Base-by-base conservation (phyloP, 1,140 invertebrate genomes). In the Globodera ellingtonae region DNA sequence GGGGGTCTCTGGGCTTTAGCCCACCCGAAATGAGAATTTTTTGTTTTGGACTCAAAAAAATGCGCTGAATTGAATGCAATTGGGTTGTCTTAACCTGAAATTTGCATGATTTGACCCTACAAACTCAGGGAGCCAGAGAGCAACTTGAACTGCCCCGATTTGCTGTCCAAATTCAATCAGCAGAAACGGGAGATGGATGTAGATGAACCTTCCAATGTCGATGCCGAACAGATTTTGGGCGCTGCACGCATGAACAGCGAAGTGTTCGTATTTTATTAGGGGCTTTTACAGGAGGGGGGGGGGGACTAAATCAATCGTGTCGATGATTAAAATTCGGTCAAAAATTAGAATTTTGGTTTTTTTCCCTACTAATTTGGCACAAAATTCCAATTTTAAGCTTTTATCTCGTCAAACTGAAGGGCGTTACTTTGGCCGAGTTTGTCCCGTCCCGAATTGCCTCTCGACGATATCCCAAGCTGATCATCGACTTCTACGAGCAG, bases 401-500 rank as follows among this genome's bases (percentile, higher is more conserved):
- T n/a, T 76, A 76, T 9, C n/a, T 21, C 2, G 75, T 76, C 52
- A 56, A 76, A 47, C 21, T 59, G 62, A 48, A 50, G 44, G 75
- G 75, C 9, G 3, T 44, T 24, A 44, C 62, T 7, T 21, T 67
- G n/a, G 72, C 79, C 0, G 73, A 80, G 44, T 66, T 75, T 48
- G 8, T 80, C 0, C 59, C 70, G 9, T 67, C 62, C 2, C 59
- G 71, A 7, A 4, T 80, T 24, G 72, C 56, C 2, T 35, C 47
- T 21, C 50, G 78, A 48, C 59, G 24, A 62, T 80, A 18, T 8
- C 79, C 79, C n/a, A 18, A 47, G 47, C 15, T 80, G 62, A 46
- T 80, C n/a, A 77, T 80, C 4, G 71, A 80, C 7, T 80, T 80
- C 44, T 80, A 78, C 70, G 79, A 80, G 10, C 56, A 66, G 46